Evolutionary conservation across 92 coral and sea anemone genomes (phyloP), one percentile per base, ranked within the genome.

Genomic region (Palythoa heliodiscus): DNA sequence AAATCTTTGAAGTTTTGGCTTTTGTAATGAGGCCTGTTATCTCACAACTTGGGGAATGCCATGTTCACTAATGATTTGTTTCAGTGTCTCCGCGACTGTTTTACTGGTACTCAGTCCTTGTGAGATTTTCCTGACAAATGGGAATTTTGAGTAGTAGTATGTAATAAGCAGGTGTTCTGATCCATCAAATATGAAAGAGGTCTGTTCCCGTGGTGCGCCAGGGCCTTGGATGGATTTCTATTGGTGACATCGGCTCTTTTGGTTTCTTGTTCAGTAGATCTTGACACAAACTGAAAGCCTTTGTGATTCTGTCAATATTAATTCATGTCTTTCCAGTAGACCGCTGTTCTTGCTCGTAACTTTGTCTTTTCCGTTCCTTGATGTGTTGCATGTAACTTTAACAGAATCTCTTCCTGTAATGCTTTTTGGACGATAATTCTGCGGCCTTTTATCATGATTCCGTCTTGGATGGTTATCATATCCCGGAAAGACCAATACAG

Each of bases 71-170:
- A 87, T 87, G 23, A 90, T 82, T 13, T 90, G 92, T 71, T 92
- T 86, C 48, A 81, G 54, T 12, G 53, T 16, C 4, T 82, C 90
- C 7, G 77, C 87, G 8, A 90, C 87, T 52, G 81, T 76, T 68
- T 90, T 88, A 72, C 87, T 92, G 71, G 0, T 80, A 81, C 89
- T 86, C 37, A 81, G 81, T 37, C 85, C 87, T n/a, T 52, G 68
- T 7, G 93, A 91, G 4, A 93, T 90, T 40, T 87, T 90, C 76
- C 93, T 88, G 43, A 84, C 91, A 70, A 87, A 83, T 14, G 91
- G 82, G 82, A 57, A 83, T 75, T 83, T 87, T 0, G 95, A 71
- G 73, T 87, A 88, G 66, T 81, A 91, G 67, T 91, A 88, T 2
- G 92, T 84, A 72, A 86, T 19, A 10, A 81, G 37, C 5, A 81